Percentiles rank a stretch among this genome's conserved stretches.
Evolutionary conservation across 2,797 vertebrate species (phyloP).

Genomic region (Lacerta bilineata): DNA sequence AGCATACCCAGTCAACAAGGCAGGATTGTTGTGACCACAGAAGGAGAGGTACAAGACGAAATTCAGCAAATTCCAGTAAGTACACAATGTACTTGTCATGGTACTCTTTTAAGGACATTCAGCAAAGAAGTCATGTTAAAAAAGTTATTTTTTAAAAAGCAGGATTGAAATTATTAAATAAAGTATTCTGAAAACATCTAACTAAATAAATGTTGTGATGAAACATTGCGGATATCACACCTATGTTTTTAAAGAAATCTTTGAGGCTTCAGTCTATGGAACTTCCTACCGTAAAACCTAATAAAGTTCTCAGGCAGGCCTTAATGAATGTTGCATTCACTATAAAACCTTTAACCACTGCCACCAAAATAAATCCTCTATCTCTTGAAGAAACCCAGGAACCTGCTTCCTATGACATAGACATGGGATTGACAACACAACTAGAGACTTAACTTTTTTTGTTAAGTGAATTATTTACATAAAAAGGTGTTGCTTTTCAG

Average conservation of each 20-base stretch:
- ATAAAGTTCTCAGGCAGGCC: not conserved
- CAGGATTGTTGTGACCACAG: slow-evolving; percentile 59
- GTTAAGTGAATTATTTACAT: not conserved
- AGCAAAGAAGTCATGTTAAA: not conserved
- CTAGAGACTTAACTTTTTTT: not conserved
- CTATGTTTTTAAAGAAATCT: not conserved
- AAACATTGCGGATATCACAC: not conserved
- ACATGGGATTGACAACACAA: not conserved
- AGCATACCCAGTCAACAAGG: slow-evolving; percentile 23
- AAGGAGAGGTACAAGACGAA: slow-evolving; percentile 74
- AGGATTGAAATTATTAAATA: not conserved
- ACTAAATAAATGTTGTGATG: not conserved
- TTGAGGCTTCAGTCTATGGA: not conserved
- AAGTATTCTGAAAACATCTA: not conserved
- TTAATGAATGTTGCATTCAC: not conserved
- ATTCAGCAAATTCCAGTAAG: slow-evolving; percentile 80
- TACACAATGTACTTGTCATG: not conserved
- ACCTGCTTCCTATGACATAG: not conserved
- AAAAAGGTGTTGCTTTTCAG: not conserved
- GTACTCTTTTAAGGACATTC: slow-evolving; percentile 7
- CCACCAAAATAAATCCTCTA: not conserved
- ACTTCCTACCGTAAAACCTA: not conserved
- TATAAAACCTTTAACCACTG: not conserved
- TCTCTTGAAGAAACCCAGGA: not conserved
- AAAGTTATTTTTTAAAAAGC: not conserved